Evolutionary conservation across 2,888 invertebrate genomes (phyloP), one percentile per base, ranked within the genome.

Genomic region (Aethes cnicana): DNA sequence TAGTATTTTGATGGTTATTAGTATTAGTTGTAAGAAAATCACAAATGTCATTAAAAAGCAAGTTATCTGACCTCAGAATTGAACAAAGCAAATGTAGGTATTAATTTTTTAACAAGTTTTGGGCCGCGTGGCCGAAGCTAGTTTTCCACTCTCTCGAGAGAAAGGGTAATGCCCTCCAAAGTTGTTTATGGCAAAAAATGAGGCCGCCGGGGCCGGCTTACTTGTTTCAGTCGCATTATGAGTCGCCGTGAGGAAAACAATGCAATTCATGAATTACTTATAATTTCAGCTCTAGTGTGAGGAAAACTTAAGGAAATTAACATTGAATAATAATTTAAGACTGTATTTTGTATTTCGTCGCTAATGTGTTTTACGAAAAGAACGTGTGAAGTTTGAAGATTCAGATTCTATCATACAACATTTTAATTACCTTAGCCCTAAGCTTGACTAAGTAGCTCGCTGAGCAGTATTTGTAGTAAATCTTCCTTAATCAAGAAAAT

Each of bases 121-220:
- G 76, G 72, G 23, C 26, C 66, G 77, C 67, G 71, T 71, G 73
- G 74, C 72, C 77, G 73, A 62, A 71, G 78, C 77, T 83, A 85
- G 81, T 75, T 82, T 81, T 75, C 72, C 72, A 71, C 76, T 66
- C 76, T 66, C 68, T 74, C 69, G 81, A 80, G 69, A 69, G 66
- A 69, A 77, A 80, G 88, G 86, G 80, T 82, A 84, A 81, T 84
- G 88, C 83, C 86, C 88, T 84, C 83, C 63, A 64, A 83, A 85
- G 87, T 85, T 87, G 88, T 86, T 88, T 86, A 85, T 79, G 78
- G 87, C 81, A 87, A 89, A 89, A 89, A 89, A 87, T 87, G 86
- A 73, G 88, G 85, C 81, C 87, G 80, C 77, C 54, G 74, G 80
- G 81, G 83, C 83, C 84, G 79, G 82, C 80, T 84, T 70, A 75